Evolutionary conservation across 2,113 vertebrate species (phyloP).

Genomic region (Ornithorhynchus anatinus): DNA sequence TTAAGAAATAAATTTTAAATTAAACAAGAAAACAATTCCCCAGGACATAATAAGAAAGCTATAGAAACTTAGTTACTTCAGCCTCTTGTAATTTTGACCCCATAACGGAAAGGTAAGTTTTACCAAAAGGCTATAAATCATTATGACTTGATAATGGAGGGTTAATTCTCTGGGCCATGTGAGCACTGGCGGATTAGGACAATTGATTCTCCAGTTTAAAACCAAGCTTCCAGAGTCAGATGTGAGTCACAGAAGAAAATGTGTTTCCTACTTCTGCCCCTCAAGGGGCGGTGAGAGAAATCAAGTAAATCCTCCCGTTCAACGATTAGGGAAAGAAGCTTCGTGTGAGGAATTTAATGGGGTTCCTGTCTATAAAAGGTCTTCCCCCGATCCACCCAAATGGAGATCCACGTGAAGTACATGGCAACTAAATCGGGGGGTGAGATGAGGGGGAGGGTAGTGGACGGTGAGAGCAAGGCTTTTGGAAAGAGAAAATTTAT

Average conservation of each 20-base stretch:
- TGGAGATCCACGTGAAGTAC: conserved; percentile 33
- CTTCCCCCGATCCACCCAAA: not conserved
- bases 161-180: not conserved
- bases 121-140: not conserved
- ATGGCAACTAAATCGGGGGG: conserved; percentile 40
- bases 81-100: not conserved
- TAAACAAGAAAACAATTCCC: too few relatives aligned
- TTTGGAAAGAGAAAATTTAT: conserved; percentile 66
- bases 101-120: not conserved
- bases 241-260: not conserved
- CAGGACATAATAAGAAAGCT: too few relatives aligned
- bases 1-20: too few relatives aligned
- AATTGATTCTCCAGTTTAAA: not conserved
- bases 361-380: conserved; percentile 25
- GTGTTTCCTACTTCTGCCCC: conserved; percentile 31
- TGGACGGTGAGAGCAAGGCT: not conserved
- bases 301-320: conserved; percentile 46
- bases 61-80: not conserved
- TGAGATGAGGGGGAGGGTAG: not conserved
- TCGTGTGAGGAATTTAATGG: conserved; percentile 1
- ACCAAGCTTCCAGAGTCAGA: not conserved
- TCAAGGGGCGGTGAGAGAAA: conserved; percentile 51
- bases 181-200: not conserved
- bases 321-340: not conserved
- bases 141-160: not conserved